These are phyloP conservation scores for Tangachromis dhanisi DNA, from an alignment of 2,113 vertebrate genomes.

Conservation along the genomic window DNA sequence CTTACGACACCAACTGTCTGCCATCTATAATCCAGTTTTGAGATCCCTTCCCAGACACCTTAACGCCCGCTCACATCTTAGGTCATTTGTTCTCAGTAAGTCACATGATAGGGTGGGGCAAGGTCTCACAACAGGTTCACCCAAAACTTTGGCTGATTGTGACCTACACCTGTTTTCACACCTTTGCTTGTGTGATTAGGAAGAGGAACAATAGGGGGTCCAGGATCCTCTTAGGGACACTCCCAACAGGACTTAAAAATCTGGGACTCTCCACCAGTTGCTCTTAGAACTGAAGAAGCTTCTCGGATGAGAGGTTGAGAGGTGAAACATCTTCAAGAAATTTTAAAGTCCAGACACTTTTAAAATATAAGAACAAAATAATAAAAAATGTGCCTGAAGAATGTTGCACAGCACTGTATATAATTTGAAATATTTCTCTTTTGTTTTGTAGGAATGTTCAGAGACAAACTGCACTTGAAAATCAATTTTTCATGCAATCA, in stretches of 20 bases:
- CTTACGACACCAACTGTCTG: not conserved
- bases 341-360: not conserved
- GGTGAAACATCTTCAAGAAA: not conserved
- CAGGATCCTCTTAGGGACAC: not conserved
- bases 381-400: not conserved
- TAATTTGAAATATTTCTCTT: not conserved
- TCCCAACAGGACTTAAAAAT: not conserved
- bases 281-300: not conserved
- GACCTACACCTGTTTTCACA: not conserved
- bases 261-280: not conserved
- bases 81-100: not conserved
- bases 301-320: not conserved
- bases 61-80: not conserved
- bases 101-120: not conserved
- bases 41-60: not conserved
- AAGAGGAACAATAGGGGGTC: not conserved
- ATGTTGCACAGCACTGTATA: not conserved
- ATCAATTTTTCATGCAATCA: not conserved
- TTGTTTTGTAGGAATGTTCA: not conserved
- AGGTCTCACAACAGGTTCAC: not conserved
- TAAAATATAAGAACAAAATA: not conserved
- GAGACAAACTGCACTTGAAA: not conserved
- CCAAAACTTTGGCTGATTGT: not conserved
- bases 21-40: not conserved
- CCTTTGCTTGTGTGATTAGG: not conserved